Base-by-base conservation (phyloP, 2,888 invertebrate genomes). In the Drosophila neutralis region DNA sequence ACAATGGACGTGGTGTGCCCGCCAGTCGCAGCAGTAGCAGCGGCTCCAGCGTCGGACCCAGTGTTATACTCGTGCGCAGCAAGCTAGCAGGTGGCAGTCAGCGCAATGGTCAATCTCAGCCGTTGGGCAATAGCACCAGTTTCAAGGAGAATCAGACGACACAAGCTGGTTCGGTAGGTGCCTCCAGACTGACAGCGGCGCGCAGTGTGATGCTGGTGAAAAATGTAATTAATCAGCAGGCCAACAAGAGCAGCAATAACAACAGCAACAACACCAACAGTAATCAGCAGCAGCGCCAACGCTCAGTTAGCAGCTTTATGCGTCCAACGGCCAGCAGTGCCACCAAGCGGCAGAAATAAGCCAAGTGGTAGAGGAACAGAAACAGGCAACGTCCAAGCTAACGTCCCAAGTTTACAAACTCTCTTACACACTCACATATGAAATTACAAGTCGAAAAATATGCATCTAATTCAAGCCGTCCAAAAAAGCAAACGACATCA, bases 291-390 rank as follows among this genome's bases (percentile, higher is more conserved):
- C 89, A 83, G 52, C 85, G 86, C 11, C 90, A 73, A 38, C 83
- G 91, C 4, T 90, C 93, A 38, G 85, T 94, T 29, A 93, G 94
- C 68, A 95, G 96, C 72, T 97, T 97, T 91, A 97, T 98, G 97
- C 95, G 97, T 87, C 97, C 97, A 1, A 98, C 98, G 0, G 95
- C 97, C 33, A 96, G 97, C 13, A 97, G 97, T 78, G 95, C 95
- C 36, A 97, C 97, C 59, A 96, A 97, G 92, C 89, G 93, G 4
- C 89, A 85, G 49, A 90, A 95, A 66, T 85, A 72, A 48, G 33
- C 24, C 13, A 27, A 21, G 29, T n/a, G 54, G n/a, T 27, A 18
- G n/a, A 51, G 51, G n/a, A 13, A 51, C n/a, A 18, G n/a, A 10
- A 48, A 36, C 31, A 54, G 53, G 27, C 54, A 66, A 54, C 54